phyloP scores from a whole-genome alignment of 2,113 vertebrate species.

The Theropithecus gelada region DNA sequence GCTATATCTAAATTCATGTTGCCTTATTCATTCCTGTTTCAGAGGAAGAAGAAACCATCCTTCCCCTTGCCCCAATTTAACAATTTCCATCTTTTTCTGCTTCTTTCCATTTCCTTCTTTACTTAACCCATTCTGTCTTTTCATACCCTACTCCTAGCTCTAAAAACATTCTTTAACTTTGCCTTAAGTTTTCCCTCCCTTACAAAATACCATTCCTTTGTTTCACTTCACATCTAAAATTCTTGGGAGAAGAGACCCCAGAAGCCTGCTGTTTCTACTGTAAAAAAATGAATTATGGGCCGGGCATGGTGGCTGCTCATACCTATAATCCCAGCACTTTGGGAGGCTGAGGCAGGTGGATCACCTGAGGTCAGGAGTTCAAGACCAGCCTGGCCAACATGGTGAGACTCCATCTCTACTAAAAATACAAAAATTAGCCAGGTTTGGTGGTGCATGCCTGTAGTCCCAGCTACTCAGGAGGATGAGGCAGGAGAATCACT shows the following conservation, averaged over 20 bases:
- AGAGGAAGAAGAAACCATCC: background rate
- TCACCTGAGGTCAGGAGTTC: too few relatives aligned
- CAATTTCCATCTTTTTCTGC: background rate
- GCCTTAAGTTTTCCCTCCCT: background rate
- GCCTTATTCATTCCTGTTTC: background rate
- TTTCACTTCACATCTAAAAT: background rate
- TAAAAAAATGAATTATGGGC: background rate
- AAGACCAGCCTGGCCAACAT: too few relatives aligned
- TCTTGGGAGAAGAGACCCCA: background rate
- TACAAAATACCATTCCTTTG: constrained; percentile 3
- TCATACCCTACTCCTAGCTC: background rate
- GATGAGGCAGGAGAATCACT: too few relatives aligned
- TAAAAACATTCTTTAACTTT: background rate
- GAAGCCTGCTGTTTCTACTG: background rate
- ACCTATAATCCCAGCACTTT: too few relatives aligned
- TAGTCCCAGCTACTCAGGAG: too few relatives aligned
- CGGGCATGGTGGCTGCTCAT: too few relatives aligned
- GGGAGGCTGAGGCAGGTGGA: too few relatives aligned
- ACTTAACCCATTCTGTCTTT: background rate
- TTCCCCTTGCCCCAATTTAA: background rate
- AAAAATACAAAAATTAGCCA: too few relatives aligned
- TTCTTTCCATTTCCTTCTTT: background rate
- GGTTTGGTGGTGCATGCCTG: too few relatives aligned
- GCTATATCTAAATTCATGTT: background rate
- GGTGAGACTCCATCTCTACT: too few relatives aligned